These are phyloP conservation scores for Melanotus villosus DNA, from an alignment of 2,888 invertebrate species.

Conservation along the genomic window DNA sequence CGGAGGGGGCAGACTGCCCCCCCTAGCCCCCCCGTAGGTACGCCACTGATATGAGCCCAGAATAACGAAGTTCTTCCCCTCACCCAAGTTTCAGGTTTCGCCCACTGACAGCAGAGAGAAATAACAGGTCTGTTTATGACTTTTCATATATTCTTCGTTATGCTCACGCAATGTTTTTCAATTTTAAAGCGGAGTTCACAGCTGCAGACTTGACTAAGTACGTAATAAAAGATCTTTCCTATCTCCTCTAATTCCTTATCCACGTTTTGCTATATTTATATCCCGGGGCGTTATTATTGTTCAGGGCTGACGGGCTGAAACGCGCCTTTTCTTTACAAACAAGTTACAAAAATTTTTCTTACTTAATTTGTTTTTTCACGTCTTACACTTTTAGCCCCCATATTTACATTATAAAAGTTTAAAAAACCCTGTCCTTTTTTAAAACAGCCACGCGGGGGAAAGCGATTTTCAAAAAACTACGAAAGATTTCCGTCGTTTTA, in stretches of 20 bases:
- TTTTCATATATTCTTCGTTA: slow-evolving; percentile 60
- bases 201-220: slow-evolving; percentile 62
- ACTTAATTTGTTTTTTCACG: slow-evolving; percentile 2
- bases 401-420: slow-evolving; percentile 1
- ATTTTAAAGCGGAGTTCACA: slow-evolving; percentile 62
- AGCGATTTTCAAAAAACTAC: background rate
- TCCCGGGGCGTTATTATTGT: slow-evolving; percentile 36
- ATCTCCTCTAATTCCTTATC: slow-evolving; percentile 46
- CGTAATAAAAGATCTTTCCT: slow-evolving; percentile 59
- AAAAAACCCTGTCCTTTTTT: background rate
- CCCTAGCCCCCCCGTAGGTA: too few relatives aligned
- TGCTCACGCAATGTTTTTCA: slow-evolving; percentile 65
- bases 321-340: too few relatives aligned
- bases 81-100: slow-evolving; percentile 53
- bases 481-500: background rate
- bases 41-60: too few relatives aligned
- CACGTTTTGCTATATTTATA: slow-evolving; percentile 39
- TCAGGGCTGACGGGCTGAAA: slow-evolving; percentile 21
- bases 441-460: background rate
- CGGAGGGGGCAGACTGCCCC: too few relatives aligned
- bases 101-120: slow-evolving; percentile 56
- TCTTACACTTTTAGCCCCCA: slow-evolving; percentile 3
- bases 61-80: slow-evolving; percentile 53
- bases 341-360: slow-evolving; percentile 19
- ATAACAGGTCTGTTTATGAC: slow-evolving; percentile 60